phyloP scores from a whole-genome alignment of 2,888 invertebrate species.

The Hesperia comma region DNA sequence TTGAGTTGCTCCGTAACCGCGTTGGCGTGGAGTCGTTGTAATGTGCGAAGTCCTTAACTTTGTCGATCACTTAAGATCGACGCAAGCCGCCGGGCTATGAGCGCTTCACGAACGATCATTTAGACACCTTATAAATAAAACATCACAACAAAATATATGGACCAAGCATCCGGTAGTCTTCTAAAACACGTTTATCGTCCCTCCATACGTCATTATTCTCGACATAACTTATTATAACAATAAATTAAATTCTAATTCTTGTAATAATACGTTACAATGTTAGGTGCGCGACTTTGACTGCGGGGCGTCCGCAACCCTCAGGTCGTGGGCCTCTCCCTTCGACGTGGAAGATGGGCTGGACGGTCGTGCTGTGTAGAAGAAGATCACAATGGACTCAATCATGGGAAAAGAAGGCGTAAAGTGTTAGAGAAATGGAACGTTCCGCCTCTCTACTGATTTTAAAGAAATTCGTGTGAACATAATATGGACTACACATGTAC shows the following conservation, averaged over 20 bases:
- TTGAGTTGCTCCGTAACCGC: too few species aligned
- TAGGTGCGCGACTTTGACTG: slow-evolving; percentile 53
- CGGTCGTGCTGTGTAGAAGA: slow-evolving; percentile 62
- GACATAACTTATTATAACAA: slow-evolving; percentile 52
- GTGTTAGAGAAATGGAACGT: slow-evolving; percentile 3
- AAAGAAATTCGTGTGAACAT: slow-evolving; percentile 22
- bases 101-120: too few species aligned
- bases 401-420: slow-evolving; percentile 55
- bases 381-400: slow-evolving; percentile 43
- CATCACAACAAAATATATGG: background rate
- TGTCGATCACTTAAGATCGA: too few species aligned
- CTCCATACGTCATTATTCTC: slow-evolving; percentile 12
- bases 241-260: slow-evolving; percentile 69
- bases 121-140: too few species aligned
- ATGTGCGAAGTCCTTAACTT: too few species aligned
- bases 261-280: slow-evolving; percentile 63
- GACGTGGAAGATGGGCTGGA: slow-evolving; percentile 48
- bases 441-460: slow-evolving; percentile 15
- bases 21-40: too few species aligned
- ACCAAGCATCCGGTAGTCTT: background rate
- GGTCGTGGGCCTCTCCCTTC: slow-evolving; percentile 9
- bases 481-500: too few species aligned
- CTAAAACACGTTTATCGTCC: slow-evolving; percentile 2
- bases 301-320: slow-evolving; percentile 57
- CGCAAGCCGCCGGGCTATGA: too few species aligned